Evolutionary conservation across 2,888 invertebrate genomes (phyloP).

Genomic region (Apodemia mormo): DNA sequence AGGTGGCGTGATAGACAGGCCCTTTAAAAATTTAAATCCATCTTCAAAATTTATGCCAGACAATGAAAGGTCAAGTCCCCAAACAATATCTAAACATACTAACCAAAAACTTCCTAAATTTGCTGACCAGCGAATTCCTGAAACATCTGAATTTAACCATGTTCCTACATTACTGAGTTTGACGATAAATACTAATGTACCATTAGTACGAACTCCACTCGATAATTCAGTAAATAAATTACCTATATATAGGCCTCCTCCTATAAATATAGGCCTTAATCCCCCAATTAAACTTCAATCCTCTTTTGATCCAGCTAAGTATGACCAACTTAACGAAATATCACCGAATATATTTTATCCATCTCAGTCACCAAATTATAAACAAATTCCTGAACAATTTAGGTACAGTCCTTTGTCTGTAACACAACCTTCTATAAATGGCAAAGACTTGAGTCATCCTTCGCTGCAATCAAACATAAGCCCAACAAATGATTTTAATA

Average conservation of each 20-base stretch:
- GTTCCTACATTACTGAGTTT: not conserved
- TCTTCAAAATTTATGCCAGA: not conserved
- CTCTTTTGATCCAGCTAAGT: not conserved
- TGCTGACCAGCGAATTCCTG: not conserved
- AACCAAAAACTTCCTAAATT: not conserved
- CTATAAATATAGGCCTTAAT: not conserved
- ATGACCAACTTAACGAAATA: not conserved
- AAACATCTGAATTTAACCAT: not conserved
- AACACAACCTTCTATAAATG: no score
- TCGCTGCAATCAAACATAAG: no score
- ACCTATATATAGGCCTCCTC: not conserved
- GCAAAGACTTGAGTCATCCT: no score
- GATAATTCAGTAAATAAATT: no score
- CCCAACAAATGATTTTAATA: no score
- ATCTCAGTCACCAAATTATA: no score
- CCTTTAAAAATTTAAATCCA: not conserved
- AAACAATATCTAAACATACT: not conserved
- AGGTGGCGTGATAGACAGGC: no score
- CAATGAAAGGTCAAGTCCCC: not conserved
- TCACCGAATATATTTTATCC: not conserved
- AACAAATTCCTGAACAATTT: no score
- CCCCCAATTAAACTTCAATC: not conserved
- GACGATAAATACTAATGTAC: not conserved
- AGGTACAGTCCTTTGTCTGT: no score
- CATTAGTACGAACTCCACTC: no score